Percentiles rank a stretch among this genome's conserved stretches.
These are phyloP conservation scores for Phengaris alcon DNA, from an alignment of 2,888 invertebrate species.

Conservation along the genomic window DNA sequence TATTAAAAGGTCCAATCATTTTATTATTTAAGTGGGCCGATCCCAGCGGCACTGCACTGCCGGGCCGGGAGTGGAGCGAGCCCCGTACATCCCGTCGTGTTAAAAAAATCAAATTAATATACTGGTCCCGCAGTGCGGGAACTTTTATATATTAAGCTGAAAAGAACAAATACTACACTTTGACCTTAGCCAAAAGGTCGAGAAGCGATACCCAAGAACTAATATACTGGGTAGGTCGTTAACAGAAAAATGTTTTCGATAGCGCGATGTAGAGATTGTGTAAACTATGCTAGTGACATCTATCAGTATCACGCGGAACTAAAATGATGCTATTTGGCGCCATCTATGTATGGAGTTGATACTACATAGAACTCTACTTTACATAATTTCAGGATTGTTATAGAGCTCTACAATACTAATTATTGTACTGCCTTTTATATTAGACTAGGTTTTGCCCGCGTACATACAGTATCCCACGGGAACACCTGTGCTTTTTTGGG, in stretches of 20 bases:
- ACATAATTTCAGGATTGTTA: no score
- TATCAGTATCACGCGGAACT: not conserved
- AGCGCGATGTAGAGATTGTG: slow-evolving; percentile 31
- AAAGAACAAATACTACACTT: no score
- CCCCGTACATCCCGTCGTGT: slow-evolving; percentile 44
- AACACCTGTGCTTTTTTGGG: no score
- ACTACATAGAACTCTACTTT: not conserved
- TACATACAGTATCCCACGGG: no score
- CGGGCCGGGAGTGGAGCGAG: slow-evolving; percentile 45
- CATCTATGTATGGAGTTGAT: not conserved
- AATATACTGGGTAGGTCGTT: slow-evolving; percentile 12
- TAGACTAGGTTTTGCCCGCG: no score
- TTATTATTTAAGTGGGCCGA: slow-evolving; percentile 35
- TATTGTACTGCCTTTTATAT: no score
- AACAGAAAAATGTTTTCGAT: slow-evolving; percentile 22
- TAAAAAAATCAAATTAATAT: no score
- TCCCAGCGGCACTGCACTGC: slow-evolving; percentile 46
- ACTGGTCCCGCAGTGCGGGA: no score
- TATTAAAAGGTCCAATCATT: no score
- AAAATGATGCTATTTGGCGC: not conserved
- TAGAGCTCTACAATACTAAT: no score
- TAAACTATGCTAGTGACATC: not conserved
- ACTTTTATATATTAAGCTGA: no score
- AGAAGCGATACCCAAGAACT: slow-evolving; percentile 33
- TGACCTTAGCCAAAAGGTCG: slow-evolving; percentile 1